A percentile compares a stretch with the other conserved stretches of the same genome.
Conservation (phyloP, 2,797 vertebrate species). For the Cetoscarus ocellatus region DNA sequence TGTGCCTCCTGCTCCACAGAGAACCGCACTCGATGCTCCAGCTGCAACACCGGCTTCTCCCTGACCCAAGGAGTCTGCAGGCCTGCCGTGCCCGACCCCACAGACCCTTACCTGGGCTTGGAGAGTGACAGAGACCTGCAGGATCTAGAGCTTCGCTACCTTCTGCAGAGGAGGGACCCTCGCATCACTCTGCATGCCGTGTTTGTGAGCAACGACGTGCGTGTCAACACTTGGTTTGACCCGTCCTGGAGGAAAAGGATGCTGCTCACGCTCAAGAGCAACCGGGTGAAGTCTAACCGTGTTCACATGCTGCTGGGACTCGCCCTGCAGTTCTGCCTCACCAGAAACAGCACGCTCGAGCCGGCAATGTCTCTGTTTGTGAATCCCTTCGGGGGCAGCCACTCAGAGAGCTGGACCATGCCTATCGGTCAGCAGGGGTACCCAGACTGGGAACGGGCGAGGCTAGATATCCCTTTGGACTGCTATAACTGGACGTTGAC, state of each 20-base stretch:
- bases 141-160: slow-evolving; percentile 91
- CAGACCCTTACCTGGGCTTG: slow-evolving; percentile 94
- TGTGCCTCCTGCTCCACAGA: slow-evolving; percentile 91
- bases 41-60: slow-evolving; percentile 91
- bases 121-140: slow-evolving; percentile 93
- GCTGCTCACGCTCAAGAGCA: slow-evolving; percentile 97
- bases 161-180: slow-evolving; percentile 89
- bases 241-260: slow-evolving; percentile 96
- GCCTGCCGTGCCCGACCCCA: slow-evolving; percentile 93
- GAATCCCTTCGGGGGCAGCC: slow-evolving; percentile 97
- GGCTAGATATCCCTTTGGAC: slow-evolving; percentile 91
- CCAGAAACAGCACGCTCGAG: slow-evolving; percentile 95
- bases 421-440: slow-evolving; percentile 93
- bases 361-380: slow-evolving; percentile 92
- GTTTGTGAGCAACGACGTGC: slow-evolving; percentile 97
- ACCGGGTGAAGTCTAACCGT: slow-evolving; percentile 94
- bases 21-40: slow-evolving; percentile 93
- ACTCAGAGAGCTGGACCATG: slow-evolving; percentile 99
- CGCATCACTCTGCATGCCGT: slow-evolving; percentile 91
- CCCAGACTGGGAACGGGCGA: slow-evolving; percentile 95
- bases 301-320: slow-evolving; percentile 96
- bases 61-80: slow-evolving; percentile 92
- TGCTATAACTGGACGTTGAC: slow-evolving; percentile 97
- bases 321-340: slow-evolving; percentile 93
- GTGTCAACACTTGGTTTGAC: slow-evolving; percentile 96